Evolutionary conservation across 2,888 invertebrate species (phyloP), one percentile per base, ranked within the genome.

Genomic region (Pediacus dermestoides): DNA sequence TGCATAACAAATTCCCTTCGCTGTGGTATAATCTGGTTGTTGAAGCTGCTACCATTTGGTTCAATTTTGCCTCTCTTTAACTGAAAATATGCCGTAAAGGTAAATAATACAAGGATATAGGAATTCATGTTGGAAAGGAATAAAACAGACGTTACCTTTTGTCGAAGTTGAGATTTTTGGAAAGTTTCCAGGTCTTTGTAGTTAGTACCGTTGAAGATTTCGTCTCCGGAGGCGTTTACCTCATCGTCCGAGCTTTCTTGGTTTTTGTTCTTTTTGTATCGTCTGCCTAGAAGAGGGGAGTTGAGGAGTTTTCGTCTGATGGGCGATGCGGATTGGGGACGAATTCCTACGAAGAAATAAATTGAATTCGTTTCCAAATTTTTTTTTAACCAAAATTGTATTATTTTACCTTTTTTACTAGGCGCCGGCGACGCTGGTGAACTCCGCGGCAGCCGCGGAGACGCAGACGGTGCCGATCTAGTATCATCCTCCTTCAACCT

Each of bases 1-100:
- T 95, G 93, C 89, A 96, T 92, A 30, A 92, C 82, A 59, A 94
- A 88, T 70, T 94, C 26, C 3, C 86, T 74, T 25, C 84, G 74
- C 46, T 79, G 74, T 1, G 76, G 74, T 15, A 73, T 69, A 15
- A 71, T 57, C 9, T 65, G 63, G 34, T 60, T 63, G 33, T 65
- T 66, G 47, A 74, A 73, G 36, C 56, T 61, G 58, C 72, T 70
- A 44, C 67, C 16, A 42, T 70, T 68, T 1, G 77, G 74, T 48
- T 77, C 77, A 46, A 76, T 78, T 69, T 75, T 79, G 4, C 78
- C 80, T 27, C 85, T 81, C 60, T 88, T 88, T 45, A 90, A 63
- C 89, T 89, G 64, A 27, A 67, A 46, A 6, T 27, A 30, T 11
- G 35, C 53, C 58, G 16, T 14, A 32, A 40, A 46, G n/a, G n/a